Evolutionary conservation across 2,888 invertebrate genomes (phyloP), one percentile per base, ranked within the genome.

Genomic region (Epinotia bilunana): DNA sequence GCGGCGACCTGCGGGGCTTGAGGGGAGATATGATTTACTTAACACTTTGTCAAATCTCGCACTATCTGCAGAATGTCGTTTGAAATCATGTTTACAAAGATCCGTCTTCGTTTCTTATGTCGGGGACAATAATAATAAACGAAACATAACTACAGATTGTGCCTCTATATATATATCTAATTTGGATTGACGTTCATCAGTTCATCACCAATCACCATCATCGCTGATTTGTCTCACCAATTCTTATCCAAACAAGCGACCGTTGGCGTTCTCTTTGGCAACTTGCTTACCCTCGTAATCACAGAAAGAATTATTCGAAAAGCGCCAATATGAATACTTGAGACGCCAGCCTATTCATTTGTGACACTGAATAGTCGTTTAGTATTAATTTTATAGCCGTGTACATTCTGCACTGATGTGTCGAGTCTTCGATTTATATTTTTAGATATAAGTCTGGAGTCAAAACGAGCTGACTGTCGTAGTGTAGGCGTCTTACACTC

Each of bases 11-110:
- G 80, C 73, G 78, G 79, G 78, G 77, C 78, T 78, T 70, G 79
- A 83, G 80, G 83, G 84, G 83, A 87, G 88, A 86, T 85, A 85
- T 82, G 83, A 85, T 86, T 87, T 84, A 83, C 80, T 84, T 85
- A 84, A 80, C 84, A 87, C 83, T 86, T 86, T 86, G 87, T 88
- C 87, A 86, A 81, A 83, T 81, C 81, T 84, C 83, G 84, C 83
- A 84, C 68, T 20, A 13, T 55, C 1, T 20, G 16, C 46, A 1
- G 5, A 6, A 20, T 23, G 23, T 4, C 9, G 43, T 43, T 46
- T 12, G 23, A 23, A 5, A 55, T 64, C 75, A 73, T 83, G 80
- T 81, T 82, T 79, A 79, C 62, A 70, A 71, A 77, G 71, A 76
- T 73, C 23, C 39, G 28, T 68, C 18, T 46, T 64, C 28, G 46